phyloP scores from a whole-genome alignment of 2,797 vertebrate genomes.

The Sebastes umbrosus region DNA sequence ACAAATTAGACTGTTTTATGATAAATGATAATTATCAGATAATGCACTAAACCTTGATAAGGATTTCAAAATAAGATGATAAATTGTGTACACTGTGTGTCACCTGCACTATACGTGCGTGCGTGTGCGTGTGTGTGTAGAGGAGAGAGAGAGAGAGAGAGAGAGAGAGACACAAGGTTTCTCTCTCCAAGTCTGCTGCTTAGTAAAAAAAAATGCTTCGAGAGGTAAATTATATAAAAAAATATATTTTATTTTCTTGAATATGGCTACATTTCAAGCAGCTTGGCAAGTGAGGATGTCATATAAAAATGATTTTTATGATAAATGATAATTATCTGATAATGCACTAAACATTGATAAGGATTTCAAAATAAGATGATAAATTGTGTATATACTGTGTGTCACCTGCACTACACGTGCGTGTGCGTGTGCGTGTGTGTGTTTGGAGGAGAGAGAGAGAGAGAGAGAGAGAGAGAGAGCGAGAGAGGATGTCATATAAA shows the following conservation, averaged over 20 bases:
- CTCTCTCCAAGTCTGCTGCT: constrained; percentile 78
- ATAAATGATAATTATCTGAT: constrained; percentile 38
- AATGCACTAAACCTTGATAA: not conserved
- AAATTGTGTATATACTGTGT: constrained; percentile 17
- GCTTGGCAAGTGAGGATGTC: constrained; percentile 16
- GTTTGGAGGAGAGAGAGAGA: not conserved
- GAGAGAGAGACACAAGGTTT: constrained; percentile 51
- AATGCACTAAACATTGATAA: not conserved
- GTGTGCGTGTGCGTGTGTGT: not conserved
- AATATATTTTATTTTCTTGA: constrained; percentile 38
- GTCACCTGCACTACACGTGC: constrained; percentile 37
- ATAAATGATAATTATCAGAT: constrained; percentile 38
- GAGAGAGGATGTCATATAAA: not conserved
- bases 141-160: not conserved
- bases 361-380: constrained; percentile 37
- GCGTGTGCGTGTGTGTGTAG: not conserved
- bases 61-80: constrained; percentile 37
- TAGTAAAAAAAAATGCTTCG: constrained; percentile 56
- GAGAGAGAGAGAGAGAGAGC: not conserved
- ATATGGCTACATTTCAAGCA: constrained; percentile 1
- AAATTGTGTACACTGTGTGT: constrained; percentile 29
- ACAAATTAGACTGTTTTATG: constrained; percentile 13
- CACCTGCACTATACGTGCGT: constrained; percentile 26
- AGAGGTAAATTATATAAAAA: constrained; percentile 67
- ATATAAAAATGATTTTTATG: constrained; percentile 13